Conservation (phyloP, 1,140 invertebrate genomes). For the Nasonia giraulti region DNA sequence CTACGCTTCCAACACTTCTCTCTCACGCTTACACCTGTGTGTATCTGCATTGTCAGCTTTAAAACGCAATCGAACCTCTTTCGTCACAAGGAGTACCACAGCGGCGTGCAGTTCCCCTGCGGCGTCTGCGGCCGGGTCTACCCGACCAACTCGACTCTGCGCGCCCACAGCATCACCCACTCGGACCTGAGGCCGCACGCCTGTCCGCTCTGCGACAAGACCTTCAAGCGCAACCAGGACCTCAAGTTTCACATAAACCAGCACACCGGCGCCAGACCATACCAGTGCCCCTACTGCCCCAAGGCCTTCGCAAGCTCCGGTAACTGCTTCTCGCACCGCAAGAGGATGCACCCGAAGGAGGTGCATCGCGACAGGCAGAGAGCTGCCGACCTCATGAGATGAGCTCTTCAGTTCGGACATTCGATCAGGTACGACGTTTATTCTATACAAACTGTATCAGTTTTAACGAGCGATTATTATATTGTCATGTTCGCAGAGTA, state of each 20-base stretch:
- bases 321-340: constrained; percentile 84
- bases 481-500: too few species aligned
- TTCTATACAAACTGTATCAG: too few species aligned
- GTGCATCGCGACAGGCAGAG: constrained; percentile 73
- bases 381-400: constrained; percentile 74
- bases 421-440: too few species aligned
- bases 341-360: constrained; percentile 81
- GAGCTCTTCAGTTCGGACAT: too few species aligned
- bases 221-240: constrained; percentile 85
- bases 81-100: constrained; percentile 81
- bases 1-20: not conserved
- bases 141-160: constrained; percentile 81
- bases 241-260: constrained; percentile 87
- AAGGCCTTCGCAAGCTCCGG: constrained; percentile 87
- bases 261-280: constrained; percentile 87
- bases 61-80: constrained; percentile 81
- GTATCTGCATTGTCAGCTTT: constrained; percentile 73
- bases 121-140: constrained; percentile 82
- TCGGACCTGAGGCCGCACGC: constrained; percentile 81
- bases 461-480: too few species aligned
- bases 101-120: constrained; percentile 79
- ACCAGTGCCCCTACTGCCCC: constrained; percentile 87
- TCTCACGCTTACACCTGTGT: constrained; percentile 19
- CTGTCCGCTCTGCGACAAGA: constrained; percentile 83
- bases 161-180: constrained; percentile 83